Evolutionary conservation across 2,888 invertebrate species (phyloP), one percentile per base, ranked within the genome.

Genomic region (Cephus pulcher): DNA sequence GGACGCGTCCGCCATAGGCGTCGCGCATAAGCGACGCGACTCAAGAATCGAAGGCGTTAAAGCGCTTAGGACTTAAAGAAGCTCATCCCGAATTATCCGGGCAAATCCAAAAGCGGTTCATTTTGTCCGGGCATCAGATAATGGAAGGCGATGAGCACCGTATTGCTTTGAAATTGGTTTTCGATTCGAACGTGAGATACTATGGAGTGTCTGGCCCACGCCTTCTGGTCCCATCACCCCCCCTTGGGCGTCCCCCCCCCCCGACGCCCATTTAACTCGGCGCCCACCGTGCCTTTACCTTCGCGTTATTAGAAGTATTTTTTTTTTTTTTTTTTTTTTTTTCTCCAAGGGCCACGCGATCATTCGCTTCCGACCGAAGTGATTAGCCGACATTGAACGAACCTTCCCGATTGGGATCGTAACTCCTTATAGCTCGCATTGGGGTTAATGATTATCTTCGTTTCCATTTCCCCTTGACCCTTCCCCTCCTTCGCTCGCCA

Each of bases 161-260:
- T 89, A 91, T 90, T 90, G 89, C 89, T 88, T 88, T 89, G 87
- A 89, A 90, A 91, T 91, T 90, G 91, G 87, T 90, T 90, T 89
- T 86, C 89, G 90, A 91, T 90, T 89, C 87, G 83, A 86, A 87
- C 85, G 84, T 83, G 83, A 86, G 90, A 90, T 91, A 87, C 83
- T 76, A 79, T 79, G 79, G 83, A 81, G 70, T 70, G 34, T 12
- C 30, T 34, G 74, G 34, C 37, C 74, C 74, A 37, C 75, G 34
- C 75, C 76, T 78, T 71, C 70, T 69, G 69, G 71, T 71, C 69
- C 78, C 69, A 71, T 74, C 75, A 11, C 75, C 75, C 71, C 1
- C 75, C 70, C 70, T 1, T 11, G 3, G 35, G 4, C 9, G n/a
- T 3, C 4, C 40, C 40, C 9, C 2, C 23, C 56, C 56, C 30